Evolutionary conservation across 2,797 vertebrate genomes (phyloP), one percentile per base, ranked within the genome.

Genomic region (Crocodylus rhombifer): DNA sequence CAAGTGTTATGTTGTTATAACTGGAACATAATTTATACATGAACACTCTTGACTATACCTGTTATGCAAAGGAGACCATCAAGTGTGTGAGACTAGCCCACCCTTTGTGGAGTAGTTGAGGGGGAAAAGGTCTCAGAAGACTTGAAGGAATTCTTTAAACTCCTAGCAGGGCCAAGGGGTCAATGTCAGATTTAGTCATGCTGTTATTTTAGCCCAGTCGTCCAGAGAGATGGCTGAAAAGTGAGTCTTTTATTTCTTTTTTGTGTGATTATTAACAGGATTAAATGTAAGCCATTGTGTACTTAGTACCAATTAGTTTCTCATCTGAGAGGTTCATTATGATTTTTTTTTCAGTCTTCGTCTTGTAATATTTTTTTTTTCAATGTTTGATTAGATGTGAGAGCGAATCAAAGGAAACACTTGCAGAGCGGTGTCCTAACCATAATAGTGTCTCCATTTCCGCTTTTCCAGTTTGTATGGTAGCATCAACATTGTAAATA

Each of bases 191-290:
- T 97, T 97, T 97, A 97, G 97, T 97, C 96, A 93, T 96, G 97
- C 97, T 97, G 97, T 97, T 97, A 97, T 97, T 97, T 97, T 97
- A 97, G 97, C 97, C 97, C 96, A 97, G 97, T 97, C 97, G 97
- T 97, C 97, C 97, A 96, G 96, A 97, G 97, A 97, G 96, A 97
- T 97, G 96, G 96, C 97, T 97, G 97, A 97, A 97, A 97, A 97
- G 97, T 97, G 95, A 97, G 97, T 97, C 97, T 97, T 97, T 97
- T 96, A 97, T 97, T 97, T 97, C 96, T 97, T 96, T 97, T 97
- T 97, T 95, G 95, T 97, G 96, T 96, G 94, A 96, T 97, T 97
- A 97, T 97, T 97, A 97, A 97, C 96, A 97, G 97, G 97, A 95
- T 97, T 95, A 94, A 94, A 92, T 89, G 96, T 93, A 92, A 97